Base-by-base conservation (phyloP, 2,113 vertebrate genomes). In the Pao palembangensis region DNA sequence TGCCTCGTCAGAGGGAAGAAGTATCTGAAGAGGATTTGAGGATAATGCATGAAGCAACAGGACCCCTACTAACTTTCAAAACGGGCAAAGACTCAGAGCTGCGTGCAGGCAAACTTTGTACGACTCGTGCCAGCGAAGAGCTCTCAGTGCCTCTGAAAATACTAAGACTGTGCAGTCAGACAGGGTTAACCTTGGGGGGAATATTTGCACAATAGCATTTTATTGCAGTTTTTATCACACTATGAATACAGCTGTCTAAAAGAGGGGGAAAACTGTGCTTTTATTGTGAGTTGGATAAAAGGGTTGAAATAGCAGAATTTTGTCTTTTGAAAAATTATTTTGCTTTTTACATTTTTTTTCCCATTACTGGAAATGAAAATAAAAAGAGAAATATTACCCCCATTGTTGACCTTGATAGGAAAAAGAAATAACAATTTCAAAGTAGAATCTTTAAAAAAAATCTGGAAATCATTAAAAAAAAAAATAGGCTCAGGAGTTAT, bases 1-100 rank as follows among this genome's bases (percentile, higher is more conserved):
- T 73, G 85, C 74, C 67, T 83, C 54, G 76, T 75, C 69, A 79
- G 73, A 72, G 64, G 42, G 70, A 80, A 80, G 6, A 31, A n/a
- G 71, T 79, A 76, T 80, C 81, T 75, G 58, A 82, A 83, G 78
- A 67, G 78, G 74, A 74, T 84, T 87, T 84, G 68, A 78, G 56
- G 20, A 69, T 51, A 41, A 57, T n/a, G 25, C 25, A 10, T 13
- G 68, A 55, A 69, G 31, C 55, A 69, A 34, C 43, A 50, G 19
- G 58, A 51, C 64, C 51, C 58, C 70, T 42, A 25, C 51, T 64
- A 75, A 79, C 77, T 80, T 80, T 86, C 16, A 64, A 51, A 71
- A 85, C 65, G 75, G 63, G 62, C 49, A 44, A 28, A 59, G 50
- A 76, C 65, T 49, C 55, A 52, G 60, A 50, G 20, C 49, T 68